These are phyloP conservation scores for Aythya baeri DNA, from an alignment of 2,113 vertebrate genomes.

Conservation along the genomic window DNA sequence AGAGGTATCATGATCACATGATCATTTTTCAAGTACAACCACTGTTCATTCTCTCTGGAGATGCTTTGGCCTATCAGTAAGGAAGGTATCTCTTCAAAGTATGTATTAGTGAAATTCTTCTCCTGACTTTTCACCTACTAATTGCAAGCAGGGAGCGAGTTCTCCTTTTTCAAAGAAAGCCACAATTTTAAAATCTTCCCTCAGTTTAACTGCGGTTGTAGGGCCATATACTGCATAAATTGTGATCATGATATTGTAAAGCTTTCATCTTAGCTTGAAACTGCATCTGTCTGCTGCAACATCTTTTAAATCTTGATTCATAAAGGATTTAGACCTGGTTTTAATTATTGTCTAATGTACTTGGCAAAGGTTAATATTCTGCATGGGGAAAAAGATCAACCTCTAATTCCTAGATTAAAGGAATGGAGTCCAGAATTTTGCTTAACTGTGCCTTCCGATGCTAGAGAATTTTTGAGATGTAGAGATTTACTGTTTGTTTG, in stretches of 20 bases:
- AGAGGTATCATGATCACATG: neutral
- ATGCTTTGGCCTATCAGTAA: neutral
- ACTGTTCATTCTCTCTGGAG: neutral
- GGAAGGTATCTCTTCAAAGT: constrained; percentile 21
- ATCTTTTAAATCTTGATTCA: constrained; percentile 72
- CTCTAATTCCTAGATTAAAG: constrained; percentile 48
- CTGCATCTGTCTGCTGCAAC: constrained; percentile 49
- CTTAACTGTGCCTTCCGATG: neutral
- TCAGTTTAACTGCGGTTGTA: neutral
- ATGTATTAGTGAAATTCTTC: constrained; percentile 31
- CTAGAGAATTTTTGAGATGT: neutral
- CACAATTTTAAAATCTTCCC: constrained; percentile 1
- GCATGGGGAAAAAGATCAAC: constrained; percentile 28
- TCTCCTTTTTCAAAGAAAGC: constrained; percentile 56
- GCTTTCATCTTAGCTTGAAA: constrained; percentile 66
- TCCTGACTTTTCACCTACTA: constrained; percentile 69
- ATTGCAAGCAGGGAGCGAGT: constrained; percentile 48
- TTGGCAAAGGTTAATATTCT: constrained; percentile 70
- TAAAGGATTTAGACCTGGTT: constrained; percentile 66
- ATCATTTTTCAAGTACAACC: constrained; percentile 39
- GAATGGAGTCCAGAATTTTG: constrained; percentile 3
- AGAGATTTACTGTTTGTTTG: neutral
- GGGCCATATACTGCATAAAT: constrained; percentile 16
- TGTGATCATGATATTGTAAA: constrained; percentile 33
- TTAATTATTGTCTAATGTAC: constrained; percentile 68